phyloP scores from a whole-genome alignment of 2,113 vertebrate genomes.

The Takifugu bimaculatus region DNA sequence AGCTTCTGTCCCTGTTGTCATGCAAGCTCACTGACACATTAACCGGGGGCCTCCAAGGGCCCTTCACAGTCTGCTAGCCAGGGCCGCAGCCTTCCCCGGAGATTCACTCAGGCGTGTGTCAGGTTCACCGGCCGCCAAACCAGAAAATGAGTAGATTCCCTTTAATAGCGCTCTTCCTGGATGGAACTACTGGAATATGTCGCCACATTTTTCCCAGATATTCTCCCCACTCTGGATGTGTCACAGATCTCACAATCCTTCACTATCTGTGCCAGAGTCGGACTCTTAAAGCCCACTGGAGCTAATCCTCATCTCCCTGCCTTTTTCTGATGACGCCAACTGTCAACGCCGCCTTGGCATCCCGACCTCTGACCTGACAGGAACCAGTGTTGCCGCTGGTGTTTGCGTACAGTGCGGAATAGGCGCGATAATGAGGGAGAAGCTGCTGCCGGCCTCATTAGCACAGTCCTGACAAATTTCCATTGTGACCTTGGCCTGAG shows the following conservation, averaged over 20 bases:
- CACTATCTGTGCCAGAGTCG: constrained; percentile 21
- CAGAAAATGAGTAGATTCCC: constrained; percentile 32
- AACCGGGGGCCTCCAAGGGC: constrained; percentile 1
- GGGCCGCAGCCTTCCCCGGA: constrained; percentile 56
- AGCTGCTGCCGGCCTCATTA: constrained; percentile 50
- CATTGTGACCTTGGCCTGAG: constrained; percentile 11
- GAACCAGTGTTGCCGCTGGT: constrained; percentile 7
- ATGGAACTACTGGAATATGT: neutral
- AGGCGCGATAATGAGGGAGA: too few species aligned
- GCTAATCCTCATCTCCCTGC: constrained; percentile 30
- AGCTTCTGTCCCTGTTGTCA: constrained; percentile 8
- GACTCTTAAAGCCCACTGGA: constrained; percentile 35
- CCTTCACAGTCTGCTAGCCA: constrained; percentile 53
- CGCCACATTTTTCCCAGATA: neutral
- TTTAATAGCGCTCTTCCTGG: constrained; percentile 37
- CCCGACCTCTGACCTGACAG: constrained; percentile 30
- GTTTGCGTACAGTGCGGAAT: neutral
- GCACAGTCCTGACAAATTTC: constrained; percentile 40
- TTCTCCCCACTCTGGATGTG: neutral
- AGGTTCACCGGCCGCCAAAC: constrained; percentile 45
- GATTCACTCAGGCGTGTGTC: constrained; percentile 63
- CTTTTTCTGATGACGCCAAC: constrained; percentile 24
- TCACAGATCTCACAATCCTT: constrained; percentile 33
- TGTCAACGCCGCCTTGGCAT: constrained; percentile 11
- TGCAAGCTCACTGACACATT: constrained; percentile 6